Evolutionary conservation across 2,113 vertebrate genomes (phyloP), one percentile per base, ranked within the genome.

Genomic region (Corythoichthys haematopterus): DNA sequence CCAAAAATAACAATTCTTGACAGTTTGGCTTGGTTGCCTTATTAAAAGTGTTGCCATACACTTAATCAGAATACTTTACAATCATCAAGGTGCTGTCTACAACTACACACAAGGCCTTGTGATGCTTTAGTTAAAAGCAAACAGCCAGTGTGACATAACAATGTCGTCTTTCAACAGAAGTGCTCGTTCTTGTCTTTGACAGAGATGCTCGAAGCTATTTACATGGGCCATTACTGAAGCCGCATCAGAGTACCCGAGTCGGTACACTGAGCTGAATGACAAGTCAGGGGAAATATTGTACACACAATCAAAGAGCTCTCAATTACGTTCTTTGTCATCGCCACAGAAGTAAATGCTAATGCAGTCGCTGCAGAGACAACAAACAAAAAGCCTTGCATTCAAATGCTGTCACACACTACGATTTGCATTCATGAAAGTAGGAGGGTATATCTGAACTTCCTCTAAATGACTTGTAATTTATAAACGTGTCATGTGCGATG

Each of bases 251-350:
- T 65, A 72, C 66, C 73, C 77, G 43, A 47, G 62, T 63, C 51
- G 69, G 43, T 70, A 64, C 61, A 28, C 48, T 71, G 57, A 53
- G 76, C 77, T 78, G 82, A 80, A 85, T 85, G 78, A 80, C 72
- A 82, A 72, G 80, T 80, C 80, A 50, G 69, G 81, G 84, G 75
- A 82, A 74, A 77, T 50, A 38, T 13, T 46, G 43, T 33, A 62
- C 20, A 45, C 40, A 46, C 16, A 61, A 65, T 82, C 68, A 79
- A 78, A 80, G 72, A 65, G 60, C 70, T 72, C 67, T 75, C 69
- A 69, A 56, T 78, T 79, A 62, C 61, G 48, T 66, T 61, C 65
- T 70, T 69, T 72, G 55, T 73, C 64, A 71, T 40, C 40, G 52
- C 70, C 58, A 20, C 50, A 10, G 66, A 72, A 77, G 33, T 13